These are phyloP conservation scores for Urocynchramus pylzowi DNA, from an alignment of 2,113 vertebrate species.

Conservation along the genomic window DNA sequence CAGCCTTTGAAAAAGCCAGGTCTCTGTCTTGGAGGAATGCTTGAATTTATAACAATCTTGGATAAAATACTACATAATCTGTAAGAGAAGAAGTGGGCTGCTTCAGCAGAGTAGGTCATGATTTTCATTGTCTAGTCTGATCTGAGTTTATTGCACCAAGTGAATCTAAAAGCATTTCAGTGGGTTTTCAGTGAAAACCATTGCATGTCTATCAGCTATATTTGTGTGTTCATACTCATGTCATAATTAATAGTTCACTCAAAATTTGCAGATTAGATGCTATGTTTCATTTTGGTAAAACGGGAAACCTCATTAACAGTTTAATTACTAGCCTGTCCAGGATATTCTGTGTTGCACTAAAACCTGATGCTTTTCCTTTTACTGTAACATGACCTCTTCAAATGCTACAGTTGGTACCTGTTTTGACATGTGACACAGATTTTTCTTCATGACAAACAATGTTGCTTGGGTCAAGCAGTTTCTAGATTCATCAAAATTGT, in stretches of 20 bases:
- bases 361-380: neutral
- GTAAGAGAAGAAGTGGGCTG: neutral
- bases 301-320: neutral
- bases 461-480: neutral
- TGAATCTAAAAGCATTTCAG: neutral
- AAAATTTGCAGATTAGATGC: neutral
- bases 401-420: neutral
- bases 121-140: neutral
- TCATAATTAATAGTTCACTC: neutral
- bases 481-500: neutral
- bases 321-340: neutral
- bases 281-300: neutral
- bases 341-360: neutral
- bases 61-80: conserved; percentile 37
- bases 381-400: neutral
- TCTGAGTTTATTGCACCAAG: neutral
- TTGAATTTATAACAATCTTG: conserved; percentile 45
- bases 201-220: neutral
- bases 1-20: conserved; percentile 12
- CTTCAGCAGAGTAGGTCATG: neutral
- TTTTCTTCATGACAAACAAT: neutral
- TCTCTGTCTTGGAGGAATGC: conserved; percentile 27
- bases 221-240: neutral
- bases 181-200: neutral
- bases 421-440: neutral